Percentiles rank a stretch among this genome's conserved stretches.
These are phyloP conservation scores for Oreochromis mossambicus DNA, from an alignment of 2,797 vertebrate species.

Conservation along the genomic window DNA sequence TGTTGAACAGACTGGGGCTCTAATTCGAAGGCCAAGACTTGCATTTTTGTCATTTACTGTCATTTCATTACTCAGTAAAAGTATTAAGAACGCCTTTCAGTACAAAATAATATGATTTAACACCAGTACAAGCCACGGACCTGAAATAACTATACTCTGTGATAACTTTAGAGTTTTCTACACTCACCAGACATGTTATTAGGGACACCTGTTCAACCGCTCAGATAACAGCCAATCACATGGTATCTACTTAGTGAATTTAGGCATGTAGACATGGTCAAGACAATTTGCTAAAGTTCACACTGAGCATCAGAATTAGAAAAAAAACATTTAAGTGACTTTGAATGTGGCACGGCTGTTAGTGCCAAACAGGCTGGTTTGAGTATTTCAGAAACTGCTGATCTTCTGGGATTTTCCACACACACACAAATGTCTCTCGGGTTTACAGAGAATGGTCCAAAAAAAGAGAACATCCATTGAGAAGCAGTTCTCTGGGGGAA, in stretches of 20 bases:
- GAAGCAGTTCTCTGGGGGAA: background rate
- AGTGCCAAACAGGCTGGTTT: background rate
- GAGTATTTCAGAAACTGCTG: background rate
- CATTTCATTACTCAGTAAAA: background rate
- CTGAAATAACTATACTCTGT: background rate
- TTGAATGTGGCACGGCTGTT: background rate
- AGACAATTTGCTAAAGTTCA: background rate
- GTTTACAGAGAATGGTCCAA: background rate
- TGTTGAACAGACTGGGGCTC: background rate
- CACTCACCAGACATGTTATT: background rate
- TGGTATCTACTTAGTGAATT: background rate
- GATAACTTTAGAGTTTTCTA: background rate
- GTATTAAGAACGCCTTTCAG: background rate
- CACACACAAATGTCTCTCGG: background rate
- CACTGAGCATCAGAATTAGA: background rate
- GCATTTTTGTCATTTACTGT: background rate
- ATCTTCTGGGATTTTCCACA: background rate
- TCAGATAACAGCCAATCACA: background rate
- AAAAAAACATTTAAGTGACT: background rate
- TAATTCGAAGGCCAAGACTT: background rate
- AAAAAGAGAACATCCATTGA: background rate
- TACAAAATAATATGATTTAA: background rate
- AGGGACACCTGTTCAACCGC: background rate
- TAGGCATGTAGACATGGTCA: background rate
- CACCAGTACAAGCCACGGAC: background rate